Evolutionary conservation across 2,113 vertebrate species (phyloP).

Genomic region (Acanthochromis polyacanthus): DNA sequence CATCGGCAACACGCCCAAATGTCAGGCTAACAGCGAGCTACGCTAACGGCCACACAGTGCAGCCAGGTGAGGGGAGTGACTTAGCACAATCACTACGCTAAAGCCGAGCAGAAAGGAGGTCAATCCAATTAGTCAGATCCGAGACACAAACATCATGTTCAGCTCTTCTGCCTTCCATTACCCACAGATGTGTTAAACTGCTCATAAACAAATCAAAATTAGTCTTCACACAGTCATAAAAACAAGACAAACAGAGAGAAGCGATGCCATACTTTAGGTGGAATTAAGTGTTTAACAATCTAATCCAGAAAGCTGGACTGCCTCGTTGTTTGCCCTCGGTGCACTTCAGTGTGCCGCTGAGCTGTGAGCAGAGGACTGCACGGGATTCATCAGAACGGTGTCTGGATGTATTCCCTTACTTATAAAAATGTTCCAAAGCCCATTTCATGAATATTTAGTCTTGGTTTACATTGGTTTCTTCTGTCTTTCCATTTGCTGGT

Average conservation of each 20-base stretch:
- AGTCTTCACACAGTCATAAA: neutral
- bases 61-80: slow-evolving; percentile 52
- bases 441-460: no score
- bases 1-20: slow-evolving; percentile 51
- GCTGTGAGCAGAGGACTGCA: no score
- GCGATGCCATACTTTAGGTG: neutral
- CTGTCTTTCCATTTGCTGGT: no score
- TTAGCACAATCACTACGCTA: slow-evolving; percentile 60
- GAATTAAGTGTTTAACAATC: slow-evolving; percentile 13
- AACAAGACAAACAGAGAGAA: neutral
- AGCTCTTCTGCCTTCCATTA: neutral
- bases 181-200: slow-evolving; percentile 2
- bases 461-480: no score
- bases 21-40: slow-evolving; percentile 47
- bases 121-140: slow-evolving; percentile 81
- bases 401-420: no score
- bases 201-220: neutral
- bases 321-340: no score
- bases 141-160: slow-evolving; percentile 65
- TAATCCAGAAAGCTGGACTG: neutral
- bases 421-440: no score
- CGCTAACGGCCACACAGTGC: neutral
- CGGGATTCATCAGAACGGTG: no score
- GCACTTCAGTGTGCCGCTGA: no score
- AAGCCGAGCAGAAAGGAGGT: slow-evolving; percentile 74